A percentile compares a stretch with the other conserved stretches of the same genome.
phyloP scores from a whole-genome alignment of 2,888 invertebrate species.

The Ormyrus nitidulus region DNA sequence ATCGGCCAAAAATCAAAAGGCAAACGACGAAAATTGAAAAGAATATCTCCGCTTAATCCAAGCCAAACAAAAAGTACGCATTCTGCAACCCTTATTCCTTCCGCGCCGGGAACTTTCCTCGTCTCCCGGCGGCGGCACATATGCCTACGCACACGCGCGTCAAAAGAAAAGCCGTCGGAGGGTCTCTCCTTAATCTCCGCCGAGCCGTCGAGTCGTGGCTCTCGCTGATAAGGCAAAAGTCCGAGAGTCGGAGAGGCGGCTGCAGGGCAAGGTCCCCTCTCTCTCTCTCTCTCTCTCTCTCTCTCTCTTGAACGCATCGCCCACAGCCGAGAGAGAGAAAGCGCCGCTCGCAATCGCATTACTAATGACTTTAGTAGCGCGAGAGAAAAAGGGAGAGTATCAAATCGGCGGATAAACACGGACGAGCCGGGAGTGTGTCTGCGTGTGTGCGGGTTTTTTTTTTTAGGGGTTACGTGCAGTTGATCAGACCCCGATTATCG shows the following conservation, averaged over 20 bases:
- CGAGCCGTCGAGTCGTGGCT: not conserved
- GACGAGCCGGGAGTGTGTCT: not conserved
- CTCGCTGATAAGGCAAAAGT: conserved; percentile 34
- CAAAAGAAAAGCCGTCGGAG: not conserved
- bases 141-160: not conserved
- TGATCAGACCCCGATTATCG: conserved; percentile 67
- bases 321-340: conserved; percentile 8
- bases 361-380: conserved; percentile 70
- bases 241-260: not conserved
- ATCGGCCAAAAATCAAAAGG: no score
- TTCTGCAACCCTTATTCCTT: conserved; percentile 34
- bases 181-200: conserved; percentile 10
- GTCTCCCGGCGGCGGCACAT: conserved; percentile 35
- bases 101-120: conserved; percentile 20
- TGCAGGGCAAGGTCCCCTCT: no score
- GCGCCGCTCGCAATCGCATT: conserved; percentile 65
- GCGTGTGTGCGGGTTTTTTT: not conserved
- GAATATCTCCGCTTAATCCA: conserved; percentile 39
- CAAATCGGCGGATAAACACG: conserved; percentile 61
- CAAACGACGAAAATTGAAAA: not conserved
- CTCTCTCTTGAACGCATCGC: not conserved
- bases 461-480: conserved; percentile 63
- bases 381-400: conserved; percentile 53
- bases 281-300: not conserved
- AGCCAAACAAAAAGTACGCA: conserved; percentile 18